These are phyloP conservation scores for Euwallacea similis DNA, from an alignment of 1,140 invertebrate species.

Conservation along the genomic window DNA sequence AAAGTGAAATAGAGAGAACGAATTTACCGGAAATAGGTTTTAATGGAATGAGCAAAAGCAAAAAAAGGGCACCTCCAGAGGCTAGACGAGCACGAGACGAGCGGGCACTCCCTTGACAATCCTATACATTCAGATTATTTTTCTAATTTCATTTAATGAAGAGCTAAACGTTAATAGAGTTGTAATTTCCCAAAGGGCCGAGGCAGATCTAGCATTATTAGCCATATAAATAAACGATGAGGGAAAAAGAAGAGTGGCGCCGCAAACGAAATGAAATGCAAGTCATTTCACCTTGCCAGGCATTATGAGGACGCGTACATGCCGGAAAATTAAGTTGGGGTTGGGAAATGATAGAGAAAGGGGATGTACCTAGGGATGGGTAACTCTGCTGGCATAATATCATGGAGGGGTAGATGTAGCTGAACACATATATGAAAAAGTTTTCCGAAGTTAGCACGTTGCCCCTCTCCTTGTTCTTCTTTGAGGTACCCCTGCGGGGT, in stretches of 20 bases:
- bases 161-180: constrained; percentile 15
- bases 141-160: constrained; percentile 1
- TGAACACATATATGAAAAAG: too few relatives aligned
- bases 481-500: too few relatives aligned
- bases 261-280: constrained; percentile 31
- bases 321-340: constrained; percentile 33
- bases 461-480: too few relatives aligned
- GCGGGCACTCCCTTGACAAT: background rate
- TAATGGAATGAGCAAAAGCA: too few relatives aligned
- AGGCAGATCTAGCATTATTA: constrained; percentile 23
- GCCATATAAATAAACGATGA: constrained; percentile 31
- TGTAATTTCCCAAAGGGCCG: constrained; percentile 28
- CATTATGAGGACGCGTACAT: constrained; percentile 24
- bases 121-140: constrained; percentile 9
- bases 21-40: background rate
- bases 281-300: constrained; percentile 30
- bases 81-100: background rate
- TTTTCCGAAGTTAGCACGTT: too few relatives aligned
- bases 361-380: constrained; percentile 7
- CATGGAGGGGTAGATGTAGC: too few relatives aligned
- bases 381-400: background rate
- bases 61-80: too few relatives aligned
- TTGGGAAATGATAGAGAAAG: constrained; percentile 7
- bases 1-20: background rate
- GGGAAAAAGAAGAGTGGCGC: constrained; percentile 13